phyloP scores from a whole-genome alignment of 2,888 invertebrate species.

The Peribatodes rhomboidaria region DNA sequence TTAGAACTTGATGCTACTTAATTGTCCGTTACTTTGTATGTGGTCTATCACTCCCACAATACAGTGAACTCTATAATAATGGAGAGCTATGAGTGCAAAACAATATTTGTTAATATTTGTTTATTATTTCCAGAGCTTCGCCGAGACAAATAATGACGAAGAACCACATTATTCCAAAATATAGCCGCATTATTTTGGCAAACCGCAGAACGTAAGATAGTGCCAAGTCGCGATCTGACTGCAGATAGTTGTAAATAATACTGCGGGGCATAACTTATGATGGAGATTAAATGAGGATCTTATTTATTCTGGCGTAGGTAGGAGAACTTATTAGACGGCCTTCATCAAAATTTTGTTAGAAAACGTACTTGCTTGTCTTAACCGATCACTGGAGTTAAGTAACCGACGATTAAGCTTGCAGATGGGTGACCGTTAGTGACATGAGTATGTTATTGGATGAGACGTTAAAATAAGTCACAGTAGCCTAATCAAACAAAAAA shows the following conservation, averaged over 20 bases:
- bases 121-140: background rate
- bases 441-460: no score
- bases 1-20: no score
- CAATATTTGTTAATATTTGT: background rate
- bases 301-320: constrained; percentile 7
- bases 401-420: no score
- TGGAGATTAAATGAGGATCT: constrained; percentile 31
- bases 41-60: no score
- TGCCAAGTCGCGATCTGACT: constrained; percentile 56
- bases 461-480: no score
- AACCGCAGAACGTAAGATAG: constrained; percentile 44
- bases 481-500: no score
- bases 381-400: constrained; percentile 7
- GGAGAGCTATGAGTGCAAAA: no score
- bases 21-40: no score
- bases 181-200: constrained; percentile 6
- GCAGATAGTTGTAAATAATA: constrained; percentile 48
- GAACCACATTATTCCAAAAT: constrained; percentile 1
- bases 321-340: background rate
- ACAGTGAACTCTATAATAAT: no score
- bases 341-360: background rate
- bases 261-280: constrained; percentile 31
- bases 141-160: background rate
- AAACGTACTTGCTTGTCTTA: background rate
- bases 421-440: no score